Evolutionary conservation across 1,140 invertebrate species (phyloP).

Genomic region (Hycleus phaleratus): DNA sequence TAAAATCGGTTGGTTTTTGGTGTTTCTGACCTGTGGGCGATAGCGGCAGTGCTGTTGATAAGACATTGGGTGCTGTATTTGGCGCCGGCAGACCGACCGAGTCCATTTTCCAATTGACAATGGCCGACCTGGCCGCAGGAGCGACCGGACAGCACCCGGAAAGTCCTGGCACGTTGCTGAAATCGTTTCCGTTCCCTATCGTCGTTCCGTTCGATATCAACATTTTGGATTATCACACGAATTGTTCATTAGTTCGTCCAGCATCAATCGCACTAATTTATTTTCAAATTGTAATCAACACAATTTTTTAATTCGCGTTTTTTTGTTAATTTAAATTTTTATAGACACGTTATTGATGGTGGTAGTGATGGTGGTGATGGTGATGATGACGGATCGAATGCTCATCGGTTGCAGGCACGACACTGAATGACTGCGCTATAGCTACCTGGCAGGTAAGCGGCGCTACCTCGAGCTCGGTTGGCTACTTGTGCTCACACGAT

Average conservation of each 20-base stretch:
- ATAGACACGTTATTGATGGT: no score
- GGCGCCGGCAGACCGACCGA: constrained; percentile 36
- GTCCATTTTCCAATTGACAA: constrained; percentile 42
- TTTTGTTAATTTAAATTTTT: no score
- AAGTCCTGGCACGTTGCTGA: constrained; percentile 37
- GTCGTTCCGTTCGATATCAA: constrained; percentile 38
- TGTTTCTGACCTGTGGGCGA: constrained; percentile 36
- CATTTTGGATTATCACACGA: constrained; percentile 23
- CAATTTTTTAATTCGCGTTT: no score
- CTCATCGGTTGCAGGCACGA: constrained; percentile 39
- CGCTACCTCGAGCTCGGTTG: constrained; percentile 38
- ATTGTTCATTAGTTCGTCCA: constrained; percentile 4
- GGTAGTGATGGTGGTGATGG: no score
- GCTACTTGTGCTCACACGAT: constrained; percentile 36
- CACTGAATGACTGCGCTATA: constrained; percentile 38
- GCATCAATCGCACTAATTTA: not conserved
- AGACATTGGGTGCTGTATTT: constrained; percentile 34
- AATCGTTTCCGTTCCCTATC: constrained; percentile 37
- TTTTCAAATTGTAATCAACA: not conserved
- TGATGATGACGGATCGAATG: constrained; percentile 25
- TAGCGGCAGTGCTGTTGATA: constrained; percentile 31
- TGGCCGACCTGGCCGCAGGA: constrained; percentile 29
- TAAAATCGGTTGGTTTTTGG: not conserved
- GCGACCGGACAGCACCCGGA: constrained; percentile 38
- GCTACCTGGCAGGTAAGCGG: constrained; percentile 38